phyloP scores from a whole-genome alignment of 2,888 invertebrate species.

The Lasioglossum vierecki region DNA sequence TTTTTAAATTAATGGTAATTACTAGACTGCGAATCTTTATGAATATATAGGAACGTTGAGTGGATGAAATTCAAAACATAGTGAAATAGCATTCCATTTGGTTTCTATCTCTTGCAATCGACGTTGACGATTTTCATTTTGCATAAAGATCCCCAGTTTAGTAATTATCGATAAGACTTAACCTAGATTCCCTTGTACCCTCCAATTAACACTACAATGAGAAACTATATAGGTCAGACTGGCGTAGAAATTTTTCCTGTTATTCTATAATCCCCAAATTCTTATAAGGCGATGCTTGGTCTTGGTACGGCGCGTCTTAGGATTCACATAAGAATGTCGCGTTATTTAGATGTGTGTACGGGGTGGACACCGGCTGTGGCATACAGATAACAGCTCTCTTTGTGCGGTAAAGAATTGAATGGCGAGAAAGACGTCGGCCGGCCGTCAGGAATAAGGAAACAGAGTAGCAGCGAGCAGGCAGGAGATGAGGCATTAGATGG shows the following conservation, averaged over 20 bases:
- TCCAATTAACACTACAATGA: background rate
- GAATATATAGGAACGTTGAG: too few relatives aligned
- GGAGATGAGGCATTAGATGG: conserved; percentile 27
- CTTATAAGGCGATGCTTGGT: background rate
- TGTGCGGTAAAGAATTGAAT: conserved; percentile 3
- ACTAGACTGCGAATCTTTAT: too few relatives aligned
- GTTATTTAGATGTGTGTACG: background rate
- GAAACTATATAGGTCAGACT: background rate
- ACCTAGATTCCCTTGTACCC: background rate
- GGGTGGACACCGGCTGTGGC: background rate
- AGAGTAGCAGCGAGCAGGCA: background rate
- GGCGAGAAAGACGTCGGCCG: conserved; percentile 21
- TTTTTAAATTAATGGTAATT: background rate
- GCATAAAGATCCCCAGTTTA: too few relatives aligned
- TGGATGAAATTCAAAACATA: too few relatives aligned
- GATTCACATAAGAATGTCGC: background rate
- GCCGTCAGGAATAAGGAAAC: conserved; percentile 7
- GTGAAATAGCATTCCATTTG: too few relatives aligned
- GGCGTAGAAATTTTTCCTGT: background rate
- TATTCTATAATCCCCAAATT: background rate
- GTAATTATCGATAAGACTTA: background rate
- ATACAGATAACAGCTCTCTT: background rate
- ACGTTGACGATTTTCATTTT: too few relatives aligned
- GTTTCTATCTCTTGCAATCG: too few relatives aligned
- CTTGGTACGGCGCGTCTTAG: background rate